These are phyloP conservation scores for Coelinius sp. DNA, from an alignment of 2,888 invertebrate genomes.

Conservation along the genomic window DNA sequence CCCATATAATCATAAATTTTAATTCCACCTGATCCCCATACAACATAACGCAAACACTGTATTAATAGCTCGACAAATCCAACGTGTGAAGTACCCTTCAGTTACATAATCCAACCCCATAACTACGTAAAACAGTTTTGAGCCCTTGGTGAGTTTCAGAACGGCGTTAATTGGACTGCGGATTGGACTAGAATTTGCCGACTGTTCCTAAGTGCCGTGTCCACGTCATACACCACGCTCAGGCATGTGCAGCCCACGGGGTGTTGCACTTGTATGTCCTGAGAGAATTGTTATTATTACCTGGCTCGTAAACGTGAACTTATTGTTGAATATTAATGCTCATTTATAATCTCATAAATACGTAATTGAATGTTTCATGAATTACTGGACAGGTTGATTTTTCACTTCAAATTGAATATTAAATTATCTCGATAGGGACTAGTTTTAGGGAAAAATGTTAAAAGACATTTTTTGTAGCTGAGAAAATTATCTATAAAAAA, in stretches of 20 bases:
- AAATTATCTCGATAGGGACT: not conserved
- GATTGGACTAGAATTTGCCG: constrained; percentile 12
- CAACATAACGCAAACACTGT: constrained; percentile 15
- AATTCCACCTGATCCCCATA: constrained; percentile 9
- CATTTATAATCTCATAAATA: not conserved
- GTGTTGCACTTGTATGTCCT: not conserved
- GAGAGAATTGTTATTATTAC: not conserved
- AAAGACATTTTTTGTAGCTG: too few relatives aligned
- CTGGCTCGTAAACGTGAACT: not conserved
- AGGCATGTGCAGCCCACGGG: not conserved
- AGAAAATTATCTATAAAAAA: too few relatives aligned
- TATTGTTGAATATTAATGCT: not conserved
- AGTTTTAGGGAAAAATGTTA: too few relatives aligned
- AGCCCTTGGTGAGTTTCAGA: constrained; percentile 2
- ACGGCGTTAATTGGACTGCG: constrained; percentile 21
- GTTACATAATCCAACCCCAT: constrained; percentile 13
- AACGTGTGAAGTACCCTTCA: constrained; percentile 1
- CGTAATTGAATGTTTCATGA: not conserved
- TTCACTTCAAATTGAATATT: not conserved
- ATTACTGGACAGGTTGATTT: not conserved
- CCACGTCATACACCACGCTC: not conserved
- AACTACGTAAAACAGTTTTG: constrained; percentile 16
- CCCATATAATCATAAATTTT: not conserved
- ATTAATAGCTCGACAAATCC: constrained; percentile 14
- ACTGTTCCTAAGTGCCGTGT: constrained; percentile 17